Base-by-base conservation (phyloP, 1,140 invertebrate genomes). In the Drosophila kurseongensis region DNA sequence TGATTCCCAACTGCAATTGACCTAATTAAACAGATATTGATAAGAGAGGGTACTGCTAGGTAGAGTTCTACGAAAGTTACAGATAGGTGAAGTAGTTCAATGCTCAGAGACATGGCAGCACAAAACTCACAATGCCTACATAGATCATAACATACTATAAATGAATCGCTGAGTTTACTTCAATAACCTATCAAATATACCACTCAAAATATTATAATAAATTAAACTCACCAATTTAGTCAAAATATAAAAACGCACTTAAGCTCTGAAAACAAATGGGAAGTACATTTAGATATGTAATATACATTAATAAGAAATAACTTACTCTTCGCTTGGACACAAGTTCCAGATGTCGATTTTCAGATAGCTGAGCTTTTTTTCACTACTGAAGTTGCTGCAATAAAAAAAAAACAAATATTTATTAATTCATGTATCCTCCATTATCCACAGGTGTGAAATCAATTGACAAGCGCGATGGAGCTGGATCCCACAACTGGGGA, bases 401-500 rank as follows among this genome's bases (percentile, higher is more conserved):
- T 2, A 0, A 50, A 12, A 32, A 35, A 0, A 51, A 35, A 10
- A 14, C 1, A 12, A 44, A 32, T 36, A 8, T 36, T 40, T 47
- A 48, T 12, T 52, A 47, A 41, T 50, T 47, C 0, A 40, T 42
- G 14, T 29, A 5, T 41, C n/a, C 7, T 61, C 1, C 14, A 13
- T 9, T 18, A 51, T 36, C 6, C 6, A 18, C 41, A 91, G 97
- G 98, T 91, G 96, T 99, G 57, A 99, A 99, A 93, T 94, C 97
- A 66, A 94, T 98, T 77, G 98, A 99, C 90, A 99, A 99, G 93
- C 96, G 97, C 77, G 98, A 99, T 91, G 98, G 98, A 91, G 96
- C 95, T 93, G 98, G 98, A 60, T 95, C 97, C 81, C 97, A 98
- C 93, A 99, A 99, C 93, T 99, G 98, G 98, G 98, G 98, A 81